Percentiles rank a stretch among this genome's conserved stretches.
Conservation (phyloP, 2,113 vertebrate species). For the Phyllopteryx taeniolatus region DNA sequence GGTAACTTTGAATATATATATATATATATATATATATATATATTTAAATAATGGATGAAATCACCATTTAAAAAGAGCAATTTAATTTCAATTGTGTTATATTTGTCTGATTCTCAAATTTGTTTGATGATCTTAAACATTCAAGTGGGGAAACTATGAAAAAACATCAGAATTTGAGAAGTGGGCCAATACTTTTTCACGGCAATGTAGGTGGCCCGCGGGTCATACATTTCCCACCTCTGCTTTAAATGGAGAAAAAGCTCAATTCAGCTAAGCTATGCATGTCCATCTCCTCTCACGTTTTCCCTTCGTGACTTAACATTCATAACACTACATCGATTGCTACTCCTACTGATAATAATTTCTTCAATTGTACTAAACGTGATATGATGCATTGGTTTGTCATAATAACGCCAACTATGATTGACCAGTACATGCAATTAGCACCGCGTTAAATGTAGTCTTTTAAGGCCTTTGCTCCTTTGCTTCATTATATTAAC, state of each 20-base stretch:
- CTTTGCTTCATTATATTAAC: not conserved
- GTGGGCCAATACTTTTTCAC: too few relatives aligned
- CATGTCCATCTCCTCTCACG: not conserved
- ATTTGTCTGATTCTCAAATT: too few relatives aligned
- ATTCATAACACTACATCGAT: not conserved
- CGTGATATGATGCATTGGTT: not conserved
- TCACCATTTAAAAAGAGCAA: too few relatives aligned
- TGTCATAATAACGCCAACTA: not conserved
- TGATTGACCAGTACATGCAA: not conserved
- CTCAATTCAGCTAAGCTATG: not conserved
- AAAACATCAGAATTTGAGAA: too few relatives aligned
- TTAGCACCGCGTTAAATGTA: not conserved
- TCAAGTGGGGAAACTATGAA: too few relatives aligned
- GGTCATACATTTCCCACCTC: not conserved
- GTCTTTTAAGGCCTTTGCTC: not conserved
- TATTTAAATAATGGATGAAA: too few relatives aligned
- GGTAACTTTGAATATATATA: too few relatives aligned
- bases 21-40: too few relatives aligned
- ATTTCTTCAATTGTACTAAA: not conserved
- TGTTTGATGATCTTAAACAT: too few relatives aligned
- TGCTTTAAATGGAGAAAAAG: not conserved
- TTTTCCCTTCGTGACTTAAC: not conserved
- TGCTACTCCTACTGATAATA: not conserved
- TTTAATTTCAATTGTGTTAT: too few relatives aligned
- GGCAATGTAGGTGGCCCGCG: not conserved